A percentile compares a stretch with the other conserved stretches of the same genome.
Evolutionary conservation across 30 jellyfish, hydroid and myxozoan genomes (phyloP).

Genomic region (Pseudorhiza aurosa): DNA sequence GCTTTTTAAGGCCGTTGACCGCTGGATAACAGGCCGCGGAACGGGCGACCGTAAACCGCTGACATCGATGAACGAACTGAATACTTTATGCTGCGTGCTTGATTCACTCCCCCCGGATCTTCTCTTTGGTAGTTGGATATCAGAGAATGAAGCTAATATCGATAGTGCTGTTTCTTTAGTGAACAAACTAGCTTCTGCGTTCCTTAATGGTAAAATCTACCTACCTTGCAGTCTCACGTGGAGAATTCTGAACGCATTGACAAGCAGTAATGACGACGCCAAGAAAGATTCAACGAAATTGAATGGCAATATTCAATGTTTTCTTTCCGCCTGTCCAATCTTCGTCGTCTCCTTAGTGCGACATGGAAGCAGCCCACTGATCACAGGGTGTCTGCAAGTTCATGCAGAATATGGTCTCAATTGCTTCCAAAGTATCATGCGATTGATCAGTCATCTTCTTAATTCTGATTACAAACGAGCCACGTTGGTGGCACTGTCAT

Average conservation of each 20-base stretch:
- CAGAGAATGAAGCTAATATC: background rate
- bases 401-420: background rate
- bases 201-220: background rate
- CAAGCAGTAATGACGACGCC: background rate
- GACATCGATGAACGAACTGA: background rate
- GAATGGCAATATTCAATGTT: background rate
- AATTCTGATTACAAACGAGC: background rate
- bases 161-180: background rate
- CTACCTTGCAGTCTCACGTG: constrained; percentile 26
- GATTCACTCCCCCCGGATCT: constrained; percentile 30
- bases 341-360: constrained; percentile 4
- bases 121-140: constrained; percentile 3
- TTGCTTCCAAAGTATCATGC: background rate
- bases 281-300: background rate
- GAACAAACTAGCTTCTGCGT: background rate
- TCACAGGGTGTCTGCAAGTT: background rate
- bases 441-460: background rate
- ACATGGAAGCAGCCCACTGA: background rate
- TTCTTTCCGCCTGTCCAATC: constrained; percentile 17
- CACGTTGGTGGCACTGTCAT: background rate
- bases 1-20: constrained; percentile 25
- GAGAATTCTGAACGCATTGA: constrained; percentile 26
- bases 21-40: background rate
- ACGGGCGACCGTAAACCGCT: background rate
- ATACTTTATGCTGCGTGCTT: background rate